Conservation (phyloP, 2,888 invertebrate genomes). For the Leptopilina drosophilae region DNA sequence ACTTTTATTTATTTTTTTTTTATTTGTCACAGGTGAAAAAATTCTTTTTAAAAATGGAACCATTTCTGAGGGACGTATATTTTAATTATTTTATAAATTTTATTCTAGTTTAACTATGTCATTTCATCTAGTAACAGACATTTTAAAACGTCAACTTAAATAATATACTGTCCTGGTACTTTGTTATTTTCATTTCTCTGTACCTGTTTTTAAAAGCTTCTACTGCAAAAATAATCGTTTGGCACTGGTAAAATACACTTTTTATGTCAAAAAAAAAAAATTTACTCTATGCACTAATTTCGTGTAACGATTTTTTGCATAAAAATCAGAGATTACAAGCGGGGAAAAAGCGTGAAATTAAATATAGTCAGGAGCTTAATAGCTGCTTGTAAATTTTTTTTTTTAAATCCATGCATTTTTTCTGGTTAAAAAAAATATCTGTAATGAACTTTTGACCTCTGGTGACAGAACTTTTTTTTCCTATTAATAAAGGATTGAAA, state of each 20-base stretch:
- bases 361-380: conserved; percentile 32
- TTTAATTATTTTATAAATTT: background rate
- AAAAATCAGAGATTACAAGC: conserved; percentile 15
- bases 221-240: background rate
- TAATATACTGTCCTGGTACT: conserved; percentile 6
- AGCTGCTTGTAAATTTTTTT: conserved; percentile 17
- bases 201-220: background rate
- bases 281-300: background rate
- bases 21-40: background rate
- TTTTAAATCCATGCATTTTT: background rate
- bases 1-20: background rate
- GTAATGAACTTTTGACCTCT: conserved; percentile 13
- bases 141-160: conserved; percentile 20
- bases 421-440: background rate
- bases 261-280: conserved; percentile 2
- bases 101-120: background rate
- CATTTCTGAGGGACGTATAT: background rate
- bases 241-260: conserved; percentile 10
- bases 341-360: conserved; percentile 19
- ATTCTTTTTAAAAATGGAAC: background rate
- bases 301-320: conserved; percentile 28
- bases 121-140: conserved; percentile 5
- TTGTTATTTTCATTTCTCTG: conserved; percentile 7
- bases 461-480: background rate
- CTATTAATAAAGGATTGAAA: background rate